Percentiles rank a stretch among this genome's conserved stretches.
These are phyloP conservation scores for Venusia cambrica DNA, from an alignment of 2,888 invertebrate species.

Conservation along the genomic window DNA sequence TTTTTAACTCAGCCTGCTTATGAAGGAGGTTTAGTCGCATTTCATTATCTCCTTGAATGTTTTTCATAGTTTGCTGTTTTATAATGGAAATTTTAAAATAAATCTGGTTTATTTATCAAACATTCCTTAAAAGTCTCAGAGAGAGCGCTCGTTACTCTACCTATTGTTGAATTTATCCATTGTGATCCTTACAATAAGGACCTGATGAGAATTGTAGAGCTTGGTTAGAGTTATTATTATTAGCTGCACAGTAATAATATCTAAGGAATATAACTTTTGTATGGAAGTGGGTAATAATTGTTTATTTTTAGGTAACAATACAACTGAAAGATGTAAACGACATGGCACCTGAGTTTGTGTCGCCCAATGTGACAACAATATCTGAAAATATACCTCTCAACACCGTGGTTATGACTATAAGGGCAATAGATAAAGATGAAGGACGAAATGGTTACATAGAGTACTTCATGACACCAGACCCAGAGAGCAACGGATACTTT, in stretches of 20 bases:
- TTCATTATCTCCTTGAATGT: background rate
- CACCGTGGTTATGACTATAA: constrained; percentile 93
- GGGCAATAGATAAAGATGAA: constrained; percentile 94
- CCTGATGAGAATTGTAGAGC: constrained; percentile 37
- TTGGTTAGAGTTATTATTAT: constrained; percentile 21
- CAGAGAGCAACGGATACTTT: constrained; percentile 85
- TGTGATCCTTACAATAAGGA: constrained; percentile 44
- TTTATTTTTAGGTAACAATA: constrained; percentile 86
- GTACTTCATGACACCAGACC: constrained; percentile 87
- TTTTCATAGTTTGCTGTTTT: background rate
- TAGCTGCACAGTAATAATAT: too few species aligned
- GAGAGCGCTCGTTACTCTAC: constrained; percentile 43
- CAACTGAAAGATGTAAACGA: constrained; percentile 95
- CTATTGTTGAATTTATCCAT: constrained; percentile 46
- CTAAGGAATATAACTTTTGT: too few species aligned
- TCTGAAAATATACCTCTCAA: constrained; percentile 92
- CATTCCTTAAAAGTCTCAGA: constrained; percentile 23
- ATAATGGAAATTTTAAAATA: background rate
- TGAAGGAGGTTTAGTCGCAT: constrained; percentile 17
- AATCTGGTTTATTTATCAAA: constrained; percentile 13
- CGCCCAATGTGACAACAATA: constrained; percentile 88
- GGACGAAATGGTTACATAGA: constrained; percentile 95
- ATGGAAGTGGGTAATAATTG: too few species aligned
- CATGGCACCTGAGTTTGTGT: constrained; percentile 92
- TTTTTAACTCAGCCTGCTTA: constrained; percentile 40